phyloP scores from a whole-genome alignment of 2,888 invertebrate species.

The Clusia tigrina region DNA sequence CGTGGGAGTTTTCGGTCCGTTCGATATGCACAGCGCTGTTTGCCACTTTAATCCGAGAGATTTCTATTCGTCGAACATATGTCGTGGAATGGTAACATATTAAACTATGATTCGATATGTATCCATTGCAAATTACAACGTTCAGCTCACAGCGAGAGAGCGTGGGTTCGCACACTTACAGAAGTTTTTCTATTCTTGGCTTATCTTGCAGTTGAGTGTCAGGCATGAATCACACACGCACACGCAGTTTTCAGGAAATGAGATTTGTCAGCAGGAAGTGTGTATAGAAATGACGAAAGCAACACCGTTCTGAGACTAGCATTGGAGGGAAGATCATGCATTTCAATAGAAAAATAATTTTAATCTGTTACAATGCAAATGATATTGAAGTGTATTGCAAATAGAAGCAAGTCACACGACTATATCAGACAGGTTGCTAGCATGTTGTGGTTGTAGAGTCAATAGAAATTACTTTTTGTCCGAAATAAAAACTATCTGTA shows the following conservation, averaged over 20 bases:
- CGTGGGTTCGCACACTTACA: not conserved
- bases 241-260: constrained; percentile 10
- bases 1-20: not conserved
- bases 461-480: too few species aligned
- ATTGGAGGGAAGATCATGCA: not conserved
- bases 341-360: not conserved
- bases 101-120: too few species aligned
- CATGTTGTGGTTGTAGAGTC: too few species aligned
- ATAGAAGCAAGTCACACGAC: too few species aligned
- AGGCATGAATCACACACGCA: constrained; percentile 8
- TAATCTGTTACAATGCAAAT: not conserved
- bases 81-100: too few species aligned
- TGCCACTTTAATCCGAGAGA: too few species aligned
- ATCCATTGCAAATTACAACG: too few species aligned
- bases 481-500: too few species aligned
- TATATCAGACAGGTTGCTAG: too few species aligned
- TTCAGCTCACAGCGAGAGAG: too few species aligned
- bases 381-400: not conserved
- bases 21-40: not conserved
- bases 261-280: constrained; percentile 17
- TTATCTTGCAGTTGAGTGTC: not conserved
- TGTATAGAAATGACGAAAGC: not conserved
- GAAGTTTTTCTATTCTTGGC: not conserved
- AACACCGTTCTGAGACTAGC: too few species aligned
- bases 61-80: too few species aligned